phyloP scores from a whole-genome alignment of 2,888 invertebrate species.

The Caenorhabditis becei region DNA sequence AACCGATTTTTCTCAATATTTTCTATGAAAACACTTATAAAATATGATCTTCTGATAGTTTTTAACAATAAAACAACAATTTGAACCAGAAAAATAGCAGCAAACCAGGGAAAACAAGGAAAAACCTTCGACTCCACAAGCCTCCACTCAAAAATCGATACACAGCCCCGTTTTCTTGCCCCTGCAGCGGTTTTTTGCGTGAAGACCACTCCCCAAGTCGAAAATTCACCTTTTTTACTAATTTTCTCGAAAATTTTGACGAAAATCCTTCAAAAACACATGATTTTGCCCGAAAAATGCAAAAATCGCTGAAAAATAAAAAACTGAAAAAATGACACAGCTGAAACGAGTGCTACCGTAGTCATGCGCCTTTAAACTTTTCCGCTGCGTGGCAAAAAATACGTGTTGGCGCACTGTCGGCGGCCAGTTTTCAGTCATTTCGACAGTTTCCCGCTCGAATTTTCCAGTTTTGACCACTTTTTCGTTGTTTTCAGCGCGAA shows the following conservation, averaged over 20 bases:
- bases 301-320: not conserved
- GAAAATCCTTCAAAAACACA: constrained; percentile 4
- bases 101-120: no score
- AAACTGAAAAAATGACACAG: constrained; percentile 43
- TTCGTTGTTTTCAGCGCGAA: constrained; percentile 16
- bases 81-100: no score
- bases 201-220: not conserved
- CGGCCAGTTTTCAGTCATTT: constrained; percentile 11
- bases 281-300: not conserved
- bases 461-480: constrained; percentile 24
- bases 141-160: constrained; percentile 7
- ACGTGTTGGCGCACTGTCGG: constrained; percentile 11
- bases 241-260: not conserved
- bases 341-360: constrained; percentile 58
- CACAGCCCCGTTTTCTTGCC: not conserved
- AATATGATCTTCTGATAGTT: no score
- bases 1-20: no score
- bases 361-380: constrained; percentile 38
- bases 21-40: no score
- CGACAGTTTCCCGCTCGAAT: not conserved
- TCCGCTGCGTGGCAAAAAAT: constrained; percentile 42
- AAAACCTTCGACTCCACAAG: no score
- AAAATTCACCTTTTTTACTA: not conserved
- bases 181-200: not conserved
- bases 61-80: no score